Evolutionary conservation across 2,113 vertebrate genomes (phyloP).

Genomic region (Carassius auratus): DNA sequence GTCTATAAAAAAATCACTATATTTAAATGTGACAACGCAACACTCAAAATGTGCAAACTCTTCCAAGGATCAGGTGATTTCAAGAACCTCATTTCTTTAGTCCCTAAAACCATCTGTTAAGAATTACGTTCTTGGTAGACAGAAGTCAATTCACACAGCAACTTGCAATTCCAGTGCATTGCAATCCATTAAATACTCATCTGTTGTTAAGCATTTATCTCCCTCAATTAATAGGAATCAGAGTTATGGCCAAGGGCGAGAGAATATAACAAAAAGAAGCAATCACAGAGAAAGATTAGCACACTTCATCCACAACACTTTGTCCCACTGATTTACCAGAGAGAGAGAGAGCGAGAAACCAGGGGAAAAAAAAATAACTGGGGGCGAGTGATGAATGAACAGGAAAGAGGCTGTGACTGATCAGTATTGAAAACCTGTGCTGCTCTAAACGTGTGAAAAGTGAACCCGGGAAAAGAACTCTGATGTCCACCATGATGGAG

Average conservation of each 20-base stretch:
- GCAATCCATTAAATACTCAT: conserved; percentile 56
- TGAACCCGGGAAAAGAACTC: conserved; percentile 69
- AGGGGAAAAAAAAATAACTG: conserved; percentile 36
- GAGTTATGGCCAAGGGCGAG: conserved; percentile 59
- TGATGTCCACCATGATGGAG: conserved; percentile 76
- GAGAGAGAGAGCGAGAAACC: conserved; percentile 21
- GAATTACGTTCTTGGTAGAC: conserved; percentile 32
- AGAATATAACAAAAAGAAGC: conserved; percentile 62
- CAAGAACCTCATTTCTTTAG: conserved; percentile 22
- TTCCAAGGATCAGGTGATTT: background rate
- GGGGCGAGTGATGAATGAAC: conserved; percentile 72
- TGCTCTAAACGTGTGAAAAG: conserved; percentile 70
- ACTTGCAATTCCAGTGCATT: conserved; percentile 11
- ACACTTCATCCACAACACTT: conserved; percentile 52
- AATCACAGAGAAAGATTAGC: conserved; percentile 63
- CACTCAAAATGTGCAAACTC: background rate
- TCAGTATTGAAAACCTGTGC: conserved; percentile 71
- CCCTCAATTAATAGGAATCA: conserved; percentile 67
- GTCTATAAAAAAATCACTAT: background rate
- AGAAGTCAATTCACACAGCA: conserved; percentile 43
- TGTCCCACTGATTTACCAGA: conserved; percentile 42
- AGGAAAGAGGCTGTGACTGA: conserved; percentile 70
- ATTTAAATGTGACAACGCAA: background rate
- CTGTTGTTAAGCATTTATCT: conserved; percentile 65
- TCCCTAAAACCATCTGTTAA: background rate